phyloP scores from a whole-genome alignment of 2,888 invertebrate species.

The Pollenia labialis region DNA sequence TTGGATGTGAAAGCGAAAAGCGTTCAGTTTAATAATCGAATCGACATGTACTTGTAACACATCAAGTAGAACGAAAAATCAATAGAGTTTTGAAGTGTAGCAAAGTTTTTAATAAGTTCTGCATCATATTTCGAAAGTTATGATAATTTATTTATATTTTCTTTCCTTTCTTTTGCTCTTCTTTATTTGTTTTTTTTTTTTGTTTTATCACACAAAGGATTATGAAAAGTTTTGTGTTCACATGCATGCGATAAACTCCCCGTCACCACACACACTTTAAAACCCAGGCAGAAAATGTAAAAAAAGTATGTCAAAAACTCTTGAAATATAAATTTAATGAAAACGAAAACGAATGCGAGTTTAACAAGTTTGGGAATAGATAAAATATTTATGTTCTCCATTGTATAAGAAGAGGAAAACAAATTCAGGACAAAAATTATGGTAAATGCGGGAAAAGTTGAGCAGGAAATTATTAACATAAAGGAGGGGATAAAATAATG shows the following conservation, averaged over 20 bases:
- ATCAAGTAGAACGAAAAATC: constrained; percentile 56
- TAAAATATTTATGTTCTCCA: constrained; percentile 18
- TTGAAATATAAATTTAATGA: constrained; percentile 40
- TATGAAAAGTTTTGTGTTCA: constrained; percentile 22
- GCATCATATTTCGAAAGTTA: constrained; percentile 55
- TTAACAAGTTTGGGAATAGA: constrained; percentile 50
- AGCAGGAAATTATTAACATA: not conserved
- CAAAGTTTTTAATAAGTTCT: constrained; percentile 64
- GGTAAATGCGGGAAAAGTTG: not conserved
- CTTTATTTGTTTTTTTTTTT: not conserved
- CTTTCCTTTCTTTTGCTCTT: not conserved
- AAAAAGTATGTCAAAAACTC: constrained; percentile 61
- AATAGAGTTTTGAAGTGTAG: constrained; percentile 65
- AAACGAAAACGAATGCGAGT: constrained; percentile 40
- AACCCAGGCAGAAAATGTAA: not conserved
- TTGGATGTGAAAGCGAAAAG: constrained; percentile 6
- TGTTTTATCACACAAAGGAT: constrained; percentile 32
- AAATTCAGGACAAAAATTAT: constrained; percentile 6
- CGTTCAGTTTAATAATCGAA: constrained; percentile 42
- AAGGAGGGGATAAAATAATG: not conserved
- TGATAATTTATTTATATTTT: constrained; percentile 28
- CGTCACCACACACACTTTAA: not conserved
- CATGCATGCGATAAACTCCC: not conserved
- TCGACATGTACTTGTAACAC: constrained; percentile 22
- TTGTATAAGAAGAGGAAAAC: not conserved